A percentile compares a stretch with the other conserved stretches of the same genome.
phyloP scores from a whole-genome alignment of 1,140 invertebrate genomes.

The Glossosoma conforme region DNA sequence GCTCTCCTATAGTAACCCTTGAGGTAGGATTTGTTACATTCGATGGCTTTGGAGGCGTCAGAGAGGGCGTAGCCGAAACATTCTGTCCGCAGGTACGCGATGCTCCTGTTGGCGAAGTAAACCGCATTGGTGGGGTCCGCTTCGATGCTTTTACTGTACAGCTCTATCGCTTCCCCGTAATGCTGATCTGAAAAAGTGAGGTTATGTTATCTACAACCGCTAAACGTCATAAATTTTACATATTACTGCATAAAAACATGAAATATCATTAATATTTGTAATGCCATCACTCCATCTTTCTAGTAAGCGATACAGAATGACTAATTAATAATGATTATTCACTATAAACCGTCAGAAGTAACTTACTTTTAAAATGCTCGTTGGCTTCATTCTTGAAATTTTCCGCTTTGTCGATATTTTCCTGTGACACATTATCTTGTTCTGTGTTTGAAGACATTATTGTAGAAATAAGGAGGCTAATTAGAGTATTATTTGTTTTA shows the following conservation, averaged over 20 bases:
- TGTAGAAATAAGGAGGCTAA: neutral
- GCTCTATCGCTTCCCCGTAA: slow-evolving; percentile 81
- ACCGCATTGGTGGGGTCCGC: slow-evolving; percentile 76
- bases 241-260: neutral
- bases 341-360: slow-evolving; percentile 18
- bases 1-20: slow-evolving; percentile 96
- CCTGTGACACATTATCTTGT: slow-evolving; percentile 30
- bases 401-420: slow-evolving; percentile 59
- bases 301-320: neutral
- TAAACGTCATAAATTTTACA: slow-evolving; percentile 15
- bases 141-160: slow-evolving; percentile 90
- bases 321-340: neutral
- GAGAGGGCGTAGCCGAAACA: slow-evolving; percentile 88
- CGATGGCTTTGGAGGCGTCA: slow-evolving; percentile 89
- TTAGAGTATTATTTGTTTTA: slow-evolving; percentile 1
- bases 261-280: slow-evolving; percentile 1
- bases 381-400: slow-evolving; percentile 80
- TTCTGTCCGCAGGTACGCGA: slow-evolving; percentile 88
- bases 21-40: slow-evolving; percentile 83
- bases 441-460: slow-evolving; percentile 22
- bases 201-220: too few species aligned
- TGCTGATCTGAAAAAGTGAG: slow-evolving; percentile 71
- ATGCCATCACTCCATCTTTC: neutral
- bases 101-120: slow-evolving; percentile 91
- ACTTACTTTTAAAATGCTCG: slow-evolving; percentile 77